Evolutionary conservation across 2,113 vertebrate genomes (phyloP).

Genomic region (Amphilophus citrinellus): DNA sequence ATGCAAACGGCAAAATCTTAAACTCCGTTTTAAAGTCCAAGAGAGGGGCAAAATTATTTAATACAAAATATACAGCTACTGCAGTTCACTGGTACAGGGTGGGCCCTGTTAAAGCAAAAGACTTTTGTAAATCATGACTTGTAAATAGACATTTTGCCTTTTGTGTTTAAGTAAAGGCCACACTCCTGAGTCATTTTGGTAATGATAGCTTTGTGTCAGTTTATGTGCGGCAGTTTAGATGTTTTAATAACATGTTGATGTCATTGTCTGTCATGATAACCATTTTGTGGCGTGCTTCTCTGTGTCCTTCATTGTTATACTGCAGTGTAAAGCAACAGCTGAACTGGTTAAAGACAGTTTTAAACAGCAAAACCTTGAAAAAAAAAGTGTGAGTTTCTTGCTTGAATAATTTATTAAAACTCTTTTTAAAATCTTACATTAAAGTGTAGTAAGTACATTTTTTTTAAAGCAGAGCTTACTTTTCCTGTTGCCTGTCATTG

Average conservation of each 20-base stretch:
- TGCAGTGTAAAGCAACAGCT: neutral
- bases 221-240: conserved; percentile 43
- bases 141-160: conserved; percentile 41
- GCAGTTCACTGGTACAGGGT: neutral
- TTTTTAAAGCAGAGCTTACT: conserved; percentile 15
- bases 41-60: neutral
- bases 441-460: neutral
- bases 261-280: conserved; percentile 39
- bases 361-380: neutral
- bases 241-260: conserved; percentile 62
- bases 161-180: conserved; percentile 34
- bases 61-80: neutral
- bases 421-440: neutral
- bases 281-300: conserved; percentile 19
- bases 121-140: conserved; percentile 5
- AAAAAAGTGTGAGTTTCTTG: neutral
- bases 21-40: neutral
- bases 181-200: conserved; percentile 45
- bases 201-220: conserved; percentile 55
- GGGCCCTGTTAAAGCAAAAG: conserved; percentile 8
- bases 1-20: too few species aligned
- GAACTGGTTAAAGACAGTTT: neutral
- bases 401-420: neutral
- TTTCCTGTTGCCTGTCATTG: conserved; percentile 38
- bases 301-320: neutral